These are phyloP conservation scores for Gastracanthus pulcherrimus DNA, from an alignment of 2,888 invertebrate species.

Conservation along the genomic window DNA sequence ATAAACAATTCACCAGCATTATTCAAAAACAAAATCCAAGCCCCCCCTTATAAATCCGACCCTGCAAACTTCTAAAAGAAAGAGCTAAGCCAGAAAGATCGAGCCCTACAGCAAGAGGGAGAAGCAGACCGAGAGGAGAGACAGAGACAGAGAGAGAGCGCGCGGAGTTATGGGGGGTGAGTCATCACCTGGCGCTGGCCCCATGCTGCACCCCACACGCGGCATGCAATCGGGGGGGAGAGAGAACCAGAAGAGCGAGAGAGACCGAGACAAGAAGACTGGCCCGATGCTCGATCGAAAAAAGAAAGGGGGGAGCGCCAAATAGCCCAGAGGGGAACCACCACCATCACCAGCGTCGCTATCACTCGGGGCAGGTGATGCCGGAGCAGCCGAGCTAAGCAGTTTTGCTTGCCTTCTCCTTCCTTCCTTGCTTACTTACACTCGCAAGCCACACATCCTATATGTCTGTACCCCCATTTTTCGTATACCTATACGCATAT, in stretches of 20 bases:
- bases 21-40: not conserved
- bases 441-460: not conserved
- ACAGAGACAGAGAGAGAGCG: conserved; percentile 29
- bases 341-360: too few relatives aligned
- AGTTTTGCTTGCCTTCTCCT: conserved; percentile 44
- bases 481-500: not conserved
- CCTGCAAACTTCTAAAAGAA: conserved; percentile 18
- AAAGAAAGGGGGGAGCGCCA: conserved; percentile 59
- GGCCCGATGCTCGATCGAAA: conserved; percentile 38
- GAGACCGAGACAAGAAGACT: not conserved
- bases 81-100: not conserved
- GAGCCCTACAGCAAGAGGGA: not conserved
- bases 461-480: not conserved
- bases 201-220: conserved; percentile 25
- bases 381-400: conserved; percentile 63
- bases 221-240: conserved; percentile 41
- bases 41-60: conserved; percentile 19
- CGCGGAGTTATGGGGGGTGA: conserved; percentile 68
- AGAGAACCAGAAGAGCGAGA: conserved; percentile 40
- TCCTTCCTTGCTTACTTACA: conserved; percentile 26
- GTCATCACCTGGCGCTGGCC: conserved; percentile 75
- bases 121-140: conserved; percentile 33
- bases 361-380: conserved; percentile 68
- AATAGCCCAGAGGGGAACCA: conserved; percentile 25
- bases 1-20: not conserved